phyloP scores from a whole-genome alignment of 2,113 vertebrate genomes.

The Turdus rufiventris region DNA sequence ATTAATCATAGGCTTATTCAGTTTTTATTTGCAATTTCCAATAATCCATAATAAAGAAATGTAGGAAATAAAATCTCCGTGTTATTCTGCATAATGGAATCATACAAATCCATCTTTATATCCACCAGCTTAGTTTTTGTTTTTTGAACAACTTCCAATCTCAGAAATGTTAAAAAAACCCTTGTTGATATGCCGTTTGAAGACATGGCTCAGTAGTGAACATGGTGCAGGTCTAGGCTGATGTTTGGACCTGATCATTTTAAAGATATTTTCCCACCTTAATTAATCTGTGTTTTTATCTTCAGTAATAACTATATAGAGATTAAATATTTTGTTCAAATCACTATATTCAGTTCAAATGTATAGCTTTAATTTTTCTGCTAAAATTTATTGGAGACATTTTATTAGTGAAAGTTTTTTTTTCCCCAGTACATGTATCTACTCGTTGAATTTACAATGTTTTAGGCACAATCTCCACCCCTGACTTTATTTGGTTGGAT shows the following conservation, averaged over 20 bases:
- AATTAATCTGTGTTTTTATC: not conserved
- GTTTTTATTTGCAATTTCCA: not conserved
- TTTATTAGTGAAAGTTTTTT: not conserved
- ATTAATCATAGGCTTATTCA: not conserved
- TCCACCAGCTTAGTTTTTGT: not conserved
- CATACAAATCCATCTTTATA: not conserved
- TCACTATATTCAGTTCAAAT: not conserved
- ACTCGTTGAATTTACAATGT: not conserved
- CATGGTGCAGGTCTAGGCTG: not conserved
- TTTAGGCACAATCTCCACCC: not conserved
- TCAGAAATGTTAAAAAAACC: not conserved
- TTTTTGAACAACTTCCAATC: not conserved
- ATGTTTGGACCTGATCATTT: not conserved
- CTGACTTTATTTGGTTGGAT: not conserved
- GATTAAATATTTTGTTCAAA: not conserved
- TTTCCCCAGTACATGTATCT: not conserved
- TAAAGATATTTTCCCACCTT: not conserved
- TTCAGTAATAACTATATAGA: not conserved
- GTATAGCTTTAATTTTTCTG: not conserved
- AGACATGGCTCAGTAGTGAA: not conserved
- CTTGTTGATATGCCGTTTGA: not conserved
- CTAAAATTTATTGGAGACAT: not conserved
- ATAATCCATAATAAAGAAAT: not conserved
- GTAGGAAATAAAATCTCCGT: not conserved
- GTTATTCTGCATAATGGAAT: not conserved